Conservation (phyloP, 2,888 invertebrate species). For the Drosophila hawaiiensis region DNA sequence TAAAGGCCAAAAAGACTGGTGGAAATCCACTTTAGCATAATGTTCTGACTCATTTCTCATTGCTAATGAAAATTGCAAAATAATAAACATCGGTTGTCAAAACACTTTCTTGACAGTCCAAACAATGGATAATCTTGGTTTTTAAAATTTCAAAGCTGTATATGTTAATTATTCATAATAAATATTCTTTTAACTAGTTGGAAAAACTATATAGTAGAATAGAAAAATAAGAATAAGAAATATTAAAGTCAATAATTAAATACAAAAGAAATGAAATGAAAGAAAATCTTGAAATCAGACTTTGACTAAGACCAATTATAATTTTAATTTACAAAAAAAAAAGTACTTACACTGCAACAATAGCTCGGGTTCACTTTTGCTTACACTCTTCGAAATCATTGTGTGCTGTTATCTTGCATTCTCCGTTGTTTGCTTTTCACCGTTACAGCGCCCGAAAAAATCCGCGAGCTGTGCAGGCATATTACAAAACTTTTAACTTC, state of each 20-base stretch:
- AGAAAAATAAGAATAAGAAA: too few relatives aligned
- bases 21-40: neutral
- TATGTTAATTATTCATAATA: neutral
- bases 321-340: neutral
- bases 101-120: neutral
- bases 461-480: conserved; percentile 39
- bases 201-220: rapidly evolving
- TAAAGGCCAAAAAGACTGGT: conserved; percentile 21
- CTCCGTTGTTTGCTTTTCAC: neutral
- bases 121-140: neutral
- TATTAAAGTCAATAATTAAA: neutral
- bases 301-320: neutral
- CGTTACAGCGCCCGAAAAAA: neutral
- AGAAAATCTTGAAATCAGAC: neutral
- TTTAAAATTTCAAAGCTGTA: neutral
- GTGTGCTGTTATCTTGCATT: conserved; percentile 19
- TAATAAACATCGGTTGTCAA: neutral
- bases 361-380: neutral
- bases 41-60: neutral
- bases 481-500: conserved; percentile 76
- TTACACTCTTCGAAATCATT: conserved; percentile 9
- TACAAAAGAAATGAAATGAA: neutral
- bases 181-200: neutral
- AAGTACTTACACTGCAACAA: neutral
- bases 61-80: neutral